phyloP scores from a whole-genome alignment of 2,113 vertebrate species.

The Ptilorrhoa leucosticta region DNA sequence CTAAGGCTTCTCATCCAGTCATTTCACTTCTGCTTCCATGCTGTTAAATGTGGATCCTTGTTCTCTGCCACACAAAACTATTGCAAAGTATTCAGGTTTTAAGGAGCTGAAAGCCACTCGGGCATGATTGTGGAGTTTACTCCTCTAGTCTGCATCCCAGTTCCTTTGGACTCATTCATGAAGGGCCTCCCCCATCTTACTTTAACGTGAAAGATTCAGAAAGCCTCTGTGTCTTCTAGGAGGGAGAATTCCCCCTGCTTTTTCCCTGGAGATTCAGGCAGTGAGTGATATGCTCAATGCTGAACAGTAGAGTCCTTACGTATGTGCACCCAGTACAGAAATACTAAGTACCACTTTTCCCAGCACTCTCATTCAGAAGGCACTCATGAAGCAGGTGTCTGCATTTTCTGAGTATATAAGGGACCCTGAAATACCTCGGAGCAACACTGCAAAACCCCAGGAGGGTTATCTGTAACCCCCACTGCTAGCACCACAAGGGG shows the following conservation, averaged over 20 bases:
- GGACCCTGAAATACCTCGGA: background rate
- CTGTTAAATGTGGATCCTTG: background rate
- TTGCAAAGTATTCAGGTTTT: background rate
- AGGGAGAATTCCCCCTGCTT: background rate
- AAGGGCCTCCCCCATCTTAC: background rate
- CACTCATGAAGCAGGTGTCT: background rate
- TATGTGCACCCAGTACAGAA: background rate
- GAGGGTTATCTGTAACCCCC: background rate
- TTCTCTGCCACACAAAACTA: background rate
- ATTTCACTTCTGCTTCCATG: background rate
- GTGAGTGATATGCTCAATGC: background rate
- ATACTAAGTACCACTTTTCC: background rate
- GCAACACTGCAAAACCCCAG: background rate
- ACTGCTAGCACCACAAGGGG: background rate
- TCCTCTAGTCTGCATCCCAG: background rate
- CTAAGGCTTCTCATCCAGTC: background rate
- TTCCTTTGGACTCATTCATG: background rate
- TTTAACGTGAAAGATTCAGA: background rate
- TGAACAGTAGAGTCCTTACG: background rate
- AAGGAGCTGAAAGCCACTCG: background rate
- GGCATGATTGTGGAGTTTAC: background rate
- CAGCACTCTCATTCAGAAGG: background rate
- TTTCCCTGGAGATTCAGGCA: background rate
- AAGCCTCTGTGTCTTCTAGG: background rate
- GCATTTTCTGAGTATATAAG: background rate